Base-by-base conservation (phyloP, 2,888 invertebrate species). In the Euzetes globulus region DNA sequence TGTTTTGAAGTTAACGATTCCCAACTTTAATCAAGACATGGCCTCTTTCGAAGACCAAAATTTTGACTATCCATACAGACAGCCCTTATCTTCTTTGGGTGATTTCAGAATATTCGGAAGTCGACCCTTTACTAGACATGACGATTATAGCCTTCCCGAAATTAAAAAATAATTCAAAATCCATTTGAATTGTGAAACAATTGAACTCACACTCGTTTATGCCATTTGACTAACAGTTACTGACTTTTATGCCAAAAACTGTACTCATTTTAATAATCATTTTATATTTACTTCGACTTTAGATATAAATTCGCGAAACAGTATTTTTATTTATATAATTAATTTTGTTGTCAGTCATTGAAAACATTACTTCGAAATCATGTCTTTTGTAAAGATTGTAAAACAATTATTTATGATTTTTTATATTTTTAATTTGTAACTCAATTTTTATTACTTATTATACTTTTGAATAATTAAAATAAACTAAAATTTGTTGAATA, bases 11-110 rank as follows among this genome's bases (percentile, higher is more conserved):
- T 19, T 74, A 47, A 52, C 71, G 2, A 74, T 74, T 33, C 74
- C 74, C 17, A 74, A 74, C 45, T 74, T 74, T 33, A 55, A 71
- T 5, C 70, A 74, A 58, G 71, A 74, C 45, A 41, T 68, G 68
- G 68, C 68, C 19, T 37, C 37, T 3, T 68, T 33, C 45, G 68
- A 68, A 13, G 68, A 68, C 33, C 68, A 68, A 41, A 68, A 68
- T 15, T 68, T 68, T 41, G 68, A 68, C 22, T 68, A 41, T 41
- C n/a, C 68, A 41, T 68, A 68, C 13, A 37, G 68, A 19, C 41
- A 45, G 19, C 68, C 68, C 22, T 45, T 68, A 68, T 19, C 41
- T 13, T 68, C 60, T 6, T 60, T 60, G 29, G 33, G 33, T 60
- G 60, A 60, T n/a, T 60, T 60, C 15, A 27, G 60, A 13, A 60